A percentile compares a stretch with the other conserved stretches of the same genome.
These are phyloP conservation scores for Pelusios castaneus DNA, from an alignment of 2,113 vertebrate species.

Conservation along the genomic window DNA sequence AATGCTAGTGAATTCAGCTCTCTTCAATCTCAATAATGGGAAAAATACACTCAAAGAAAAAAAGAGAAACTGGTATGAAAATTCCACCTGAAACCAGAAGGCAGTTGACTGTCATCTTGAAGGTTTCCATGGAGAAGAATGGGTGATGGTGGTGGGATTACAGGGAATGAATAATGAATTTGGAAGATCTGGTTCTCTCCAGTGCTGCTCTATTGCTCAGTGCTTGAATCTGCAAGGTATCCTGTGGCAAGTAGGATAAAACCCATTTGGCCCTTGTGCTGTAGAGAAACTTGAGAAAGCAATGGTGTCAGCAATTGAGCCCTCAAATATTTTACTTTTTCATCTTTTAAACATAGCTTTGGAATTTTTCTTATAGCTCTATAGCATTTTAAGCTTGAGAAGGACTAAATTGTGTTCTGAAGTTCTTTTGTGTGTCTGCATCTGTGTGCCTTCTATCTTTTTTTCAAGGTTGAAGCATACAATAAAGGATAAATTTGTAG, in stretches of 20 bases:
- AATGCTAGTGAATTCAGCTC: no score
- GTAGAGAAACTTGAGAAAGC: not conserved
- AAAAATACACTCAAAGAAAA: not conserved
- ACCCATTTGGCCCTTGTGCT: not conserved
- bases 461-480: not conserved
- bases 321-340: not conserved
- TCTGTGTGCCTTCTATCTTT: not conserved
- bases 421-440: rapidly evolving
- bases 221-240: not conserved
- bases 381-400: not conserved
- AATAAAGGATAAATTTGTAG: not conserved
- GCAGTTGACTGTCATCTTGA: not conserved
- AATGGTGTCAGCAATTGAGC: not conserved
- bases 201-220: not conserved
- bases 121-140: not conserved
- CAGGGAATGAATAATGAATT: not conserved
- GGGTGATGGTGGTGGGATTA: not conserved
- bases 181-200: not conserved
- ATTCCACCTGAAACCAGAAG: not conserved
- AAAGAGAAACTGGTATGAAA: not conserved
- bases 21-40: no score
- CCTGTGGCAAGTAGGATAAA: not conserved
- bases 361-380: not conserved
- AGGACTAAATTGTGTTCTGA: not conserved
- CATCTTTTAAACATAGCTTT: not conserved